Conservation (phyloP, 2,888 invertebrate species). For the Thymelicus lineola region DNA sequence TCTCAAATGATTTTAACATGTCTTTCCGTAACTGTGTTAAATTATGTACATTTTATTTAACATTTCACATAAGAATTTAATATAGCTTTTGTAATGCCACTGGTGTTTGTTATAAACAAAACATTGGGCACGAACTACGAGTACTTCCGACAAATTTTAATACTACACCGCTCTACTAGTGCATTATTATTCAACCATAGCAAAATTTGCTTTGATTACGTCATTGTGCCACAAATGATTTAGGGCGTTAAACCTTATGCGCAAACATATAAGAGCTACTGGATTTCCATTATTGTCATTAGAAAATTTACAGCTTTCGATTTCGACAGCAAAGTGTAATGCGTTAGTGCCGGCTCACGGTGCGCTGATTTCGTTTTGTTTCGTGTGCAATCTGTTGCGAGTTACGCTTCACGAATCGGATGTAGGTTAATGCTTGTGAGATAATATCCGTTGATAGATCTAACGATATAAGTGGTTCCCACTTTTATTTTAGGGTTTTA, state of each 20-base stretch:
- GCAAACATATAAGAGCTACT: conserved; percentile 34
- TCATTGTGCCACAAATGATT: conserved; percentile 34
- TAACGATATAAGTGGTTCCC: conserved; percentile 13
- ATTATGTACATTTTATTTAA: conserved; percentile 22
- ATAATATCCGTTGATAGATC: conserved; percentile 49
- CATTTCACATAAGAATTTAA: not conserved
- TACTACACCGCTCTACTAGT: conserved; percentile 2
- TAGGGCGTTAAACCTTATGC: conserved; percentile 38
- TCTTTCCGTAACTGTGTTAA: conserved; percentile 6
- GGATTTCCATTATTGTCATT: conserved; percentile 38
- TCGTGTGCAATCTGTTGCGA: conserved; percentile 70
- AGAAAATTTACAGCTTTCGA: conserved; percentile 56
- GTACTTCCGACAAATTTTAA: conserved; percentile 12
- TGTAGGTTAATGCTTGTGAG: conserved; percentile 76
- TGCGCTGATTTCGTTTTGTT: conserved; percentile 67
- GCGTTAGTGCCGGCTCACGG: conserved; percentile 60
- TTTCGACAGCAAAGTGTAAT: conserved; percentile 74
- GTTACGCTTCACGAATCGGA: conserved; percentile 66
- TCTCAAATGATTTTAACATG: conserved; percentile 8
- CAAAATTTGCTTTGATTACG: conserved; percentile 40
- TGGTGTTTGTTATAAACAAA: not conserved
- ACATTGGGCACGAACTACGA: not conserved
- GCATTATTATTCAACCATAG: conserved; percentile 40
- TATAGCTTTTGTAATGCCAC: conserved; percentile 1
- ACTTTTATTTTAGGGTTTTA: conserved; percentile 20